These are phyloP conservation scores for Phrynocephalus versicolor DNA, from an alignment of 2,113 vertebrate genomes.

Conservation along the genomic window DNA sequence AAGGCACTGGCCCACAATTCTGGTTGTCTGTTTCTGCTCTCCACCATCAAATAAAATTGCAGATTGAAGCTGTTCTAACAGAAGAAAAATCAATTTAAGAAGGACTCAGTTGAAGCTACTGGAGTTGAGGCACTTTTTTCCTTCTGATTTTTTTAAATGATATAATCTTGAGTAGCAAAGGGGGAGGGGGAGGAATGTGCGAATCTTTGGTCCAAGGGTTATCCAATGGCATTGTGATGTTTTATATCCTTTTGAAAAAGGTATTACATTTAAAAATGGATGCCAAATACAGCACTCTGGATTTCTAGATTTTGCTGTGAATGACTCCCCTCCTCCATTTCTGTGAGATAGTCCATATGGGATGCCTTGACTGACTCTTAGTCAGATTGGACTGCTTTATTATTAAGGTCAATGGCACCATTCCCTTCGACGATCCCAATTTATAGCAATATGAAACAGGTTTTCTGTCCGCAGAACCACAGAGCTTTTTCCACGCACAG, in stretches of 20 bases:
- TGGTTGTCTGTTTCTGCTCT: not conserved
- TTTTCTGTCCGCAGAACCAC: conserved; percentile 42
- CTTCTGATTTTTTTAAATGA: conserved; percentile 1
- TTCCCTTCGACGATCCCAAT: conserved; percentile 51
- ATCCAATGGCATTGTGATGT: not conserved
- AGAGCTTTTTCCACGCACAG: conserved; percentile 11
- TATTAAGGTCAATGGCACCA: conserved; percentile 54
- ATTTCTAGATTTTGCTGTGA: not conserved
- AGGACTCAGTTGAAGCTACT: conserved; percentile 6
- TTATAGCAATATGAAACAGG: conserved; percentile 60
- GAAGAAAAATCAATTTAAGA: not conserved
- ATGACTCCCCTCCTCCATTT: not conserved
- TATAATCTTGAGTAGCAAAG: not conserved
- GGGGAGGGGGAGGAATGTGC: not conserved
- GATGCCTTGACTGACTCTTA: conserved; percentile 26
- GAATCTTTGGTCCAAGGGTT: not conserved
- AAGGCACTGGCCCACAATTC: not conserved
- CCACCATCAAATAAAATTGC: conserved; percentile 5
- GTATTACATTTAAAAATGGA: not conserved
- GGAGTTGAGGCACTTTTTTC: not conserved
- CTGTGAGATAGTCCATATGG: conserved; percentile 3
- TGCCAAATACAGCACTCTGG: conserved; percentile 10
- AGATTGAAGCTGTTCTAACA: not conserved
- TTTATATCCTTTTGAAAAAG: not conserved
- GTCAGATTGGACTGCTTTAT: conserved; percentile 50